These are phyloP conservation scores for Glaucomys volans DNA, from an alignment of 2,113 vertebrate genomes.

Conservation along the genomic window DNA sequence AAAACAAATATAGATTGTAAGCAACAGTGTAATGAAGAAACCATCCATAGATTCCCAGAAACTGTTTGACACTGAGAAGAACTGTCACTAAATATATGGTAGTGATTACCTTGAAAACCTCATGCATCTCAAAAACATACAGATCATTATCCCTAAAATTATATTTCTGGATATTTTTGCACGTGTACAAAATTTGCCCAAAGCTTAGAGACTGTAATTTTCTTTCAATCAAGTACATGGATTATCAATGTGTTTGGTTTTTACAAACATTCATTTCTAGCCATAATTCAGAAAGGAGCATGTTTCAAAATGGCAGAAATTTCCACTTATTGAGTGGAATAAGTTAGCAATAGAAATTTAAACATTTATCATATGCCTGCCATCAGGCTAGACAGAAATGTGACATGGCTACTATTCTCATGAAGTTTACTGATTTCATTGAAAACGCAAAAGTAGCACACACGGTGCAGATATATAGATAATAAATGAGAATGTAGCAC, in stretches of 20 bases:
- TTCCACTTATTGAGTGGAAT: slow-evolving; percentile 10
- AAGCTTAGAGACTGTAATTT: slow-evolving; percentile 56
- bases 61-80: slow-evolving; percentile 76
- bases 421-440: neutral
- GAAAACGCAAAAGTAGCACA: neutral
- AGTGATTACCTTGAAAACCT: slow-evolving; percentile 84
- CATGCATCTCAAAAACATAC: slow-evolving; percentile 85
- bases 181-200: slow-evolving; percentile 70
- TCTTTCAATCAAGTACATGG: slow-evolving; percentile 42
- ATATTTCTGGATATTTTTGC: slow-evolving; percentile 84
- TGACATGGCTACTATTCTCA: neutral
- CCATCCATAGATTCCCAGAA: slow-evolving; percentile 78
- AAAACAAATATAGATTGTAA: slow-evolving; percentile 84
- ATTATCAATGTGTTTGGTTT: slow-evolving; percentile 39
- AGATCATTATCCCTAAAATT: slow-evolving; percentile 79
- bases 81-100: slow-evolving; percentile 84
- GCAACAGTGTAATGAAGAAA: slow-evolving; percentile 85
- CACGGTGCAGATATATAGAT: neutral
- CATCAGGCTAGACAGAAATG: neutral
- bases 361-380: neutral
- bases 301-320: slow-evolving; percentile 33
- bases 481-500: neutral
- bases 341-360: neutral
- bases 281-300: slow-evolving; percentile 9
- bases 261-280: slow-evolving; percentile 33